Percentiles rank a stretch among this genome's conserved stretches.
phyloP scores from a whole-genome alignment of 1,140 invertebrate species.

The Drosophila willistoni region DNA sequence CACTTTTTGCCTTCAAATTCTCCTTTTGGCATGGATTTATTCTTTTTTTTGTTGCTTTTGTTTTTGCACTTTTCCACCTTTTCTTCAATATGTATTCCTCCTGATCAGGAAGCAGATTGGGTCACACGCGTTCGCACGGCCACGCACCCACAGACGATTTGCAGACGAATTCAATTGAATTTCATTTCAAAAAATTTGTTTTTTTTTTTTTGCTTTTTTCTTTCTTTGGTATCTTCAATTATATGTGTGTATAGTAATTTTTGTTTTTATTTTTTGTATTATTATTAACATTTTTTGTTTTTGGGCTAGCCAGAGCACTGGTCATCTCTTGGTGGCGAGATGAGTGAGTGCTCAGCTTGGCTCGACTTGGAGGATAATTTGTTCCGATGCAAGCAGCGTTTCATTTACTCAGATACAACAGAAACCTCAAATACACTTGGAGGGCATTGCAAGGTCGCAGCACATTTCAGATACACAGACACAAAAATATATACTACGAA shows the following conservation, averaged over 20 bases:
- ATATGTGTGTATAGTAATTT: background rate
- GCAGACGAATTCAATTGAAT: constrained; percentile 1
- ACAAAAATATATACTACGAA: constrained; percentile 56
- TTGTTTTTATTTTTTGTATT: background rate
- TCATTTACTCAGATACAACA: constrained; percentile 61
- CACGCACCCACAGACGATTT: constrained; percentile 10
- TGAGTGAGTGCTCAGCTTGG: constrained; percentile 8
- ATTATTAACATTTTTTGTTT: background rate
- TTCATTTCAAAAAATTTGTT: background rate
- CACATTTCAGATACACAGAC: constrained; percentile 68
- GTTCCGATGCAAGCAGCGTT: constrained; percentile 78
- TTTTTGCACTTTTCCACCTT: background rate
- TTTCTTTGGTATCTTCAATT: constrained; percentile 4
- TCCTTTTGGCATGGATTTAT: background rate
- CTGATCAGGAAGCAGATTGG: background rate
- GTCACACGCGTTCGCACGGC: constrained; percentile 1
- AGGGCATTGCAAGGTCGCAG: constrained; percentile 83
- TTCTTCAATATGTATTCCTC: background rate
- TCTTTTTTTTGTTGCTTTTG: background rate
- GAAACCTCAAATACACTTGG: constrained; percentile 13
- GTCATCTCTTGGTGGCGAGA: background rate
- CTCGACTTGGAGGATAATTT: constrained; percentile 32
- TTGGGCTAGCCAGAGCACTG: background rate
- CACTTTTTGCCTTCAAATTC: background rate
- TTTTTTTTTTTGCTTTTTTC: too few species aligned